These are phyloP conservation scores for Melanotaenia maccullochi DNA, from an alignment of 2,797 vertebrate genomes.

Conservation along the genomic window DNA sequence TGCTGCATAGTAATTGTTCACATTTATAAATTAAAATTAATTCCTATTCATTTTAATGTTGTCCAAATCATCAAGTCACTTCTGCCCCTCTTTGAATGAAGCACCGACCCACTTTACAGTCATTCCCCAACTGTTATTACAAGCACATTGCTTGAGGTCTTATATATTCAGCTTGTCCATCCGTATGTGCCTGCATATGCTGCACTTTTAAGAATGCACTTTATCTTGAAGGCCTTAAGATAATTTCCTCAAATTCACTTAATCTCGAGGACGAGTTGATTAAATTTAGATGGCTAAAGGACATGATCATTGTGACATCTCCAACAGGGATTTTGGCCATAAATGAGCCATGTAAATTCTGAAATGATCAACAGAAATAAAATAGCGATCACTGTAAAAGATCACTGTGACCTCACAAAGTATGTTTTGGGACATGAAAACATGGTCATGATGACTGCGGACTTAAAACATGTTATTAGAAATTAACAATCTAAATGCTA, in stretches of 20 bases:
- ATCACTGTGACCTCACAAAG: neutral
- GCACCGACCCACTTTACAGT: conserved; percentile 7
- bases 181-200: neutral
- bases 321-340: neutral
- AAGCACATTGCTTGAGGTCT: conserved; percentile 4
- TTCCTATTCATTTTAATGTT: conserved; percentile 5
- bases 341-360: neutral
- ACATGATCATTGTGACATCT: neutral
- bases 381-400: neutral
- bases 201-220: neutral
- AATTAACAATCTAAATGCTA: neutral
- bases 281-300: neutral
- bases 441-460: neutral
- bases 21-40: conserved; percentile 26
- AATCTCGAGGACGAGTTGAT: neutral
- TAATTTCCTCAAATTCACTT: neutral
- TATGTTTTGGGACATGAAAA: neutral
- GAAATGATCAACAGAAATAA: neutral
- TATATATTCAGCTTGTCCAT: neutral
- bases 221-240: neutral
- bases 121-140: neutral
- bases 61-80: conserved; percentile 5
- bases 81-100: neutral
- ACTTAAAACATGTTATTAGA: neutral
- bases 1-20: neutral